phyloP scores from a whole-genome alignment of 2,888 invertebrate species.

The Leptogaster cylindrica region DNA sequence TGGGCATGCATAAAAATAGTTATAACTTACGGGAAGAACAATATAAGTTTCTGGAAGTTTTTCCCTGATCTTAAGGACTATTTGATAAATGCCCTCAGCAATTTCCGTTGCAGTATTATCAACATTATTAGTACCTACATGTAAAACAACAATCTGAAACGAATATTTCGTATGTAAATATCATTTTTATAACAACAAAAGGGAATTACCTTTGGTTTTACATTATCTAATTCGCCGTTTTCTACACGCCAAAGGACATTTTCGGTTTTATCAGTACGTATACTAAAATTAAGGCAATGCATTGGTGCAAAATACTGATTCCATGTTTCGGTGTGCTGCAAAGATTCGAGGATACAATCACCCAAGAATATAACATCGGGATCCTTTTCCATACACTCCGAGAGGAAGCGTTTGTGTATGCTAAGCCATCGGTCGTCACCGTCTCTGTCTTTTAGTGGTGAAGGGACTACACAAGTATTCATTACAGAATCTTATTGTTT shows the following conservation, averaged over 20 bases:
- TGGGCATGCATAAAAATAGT: not conserved
- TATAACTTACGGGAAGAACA: slow-evolving; percentile 76
- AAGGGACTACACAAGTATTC: slow-evolving; percentile 77
- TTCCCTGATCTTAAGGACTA: slow-evolving; percentile 74
- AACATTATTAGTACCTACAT: slow-evolving; percentile 89
- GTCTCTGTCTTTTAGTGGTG: slow-evolving; percentile 76
- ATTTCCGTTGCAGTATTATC: slow-evolving; percentile 80
- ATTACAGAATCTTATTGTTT: too few relatives aligned
- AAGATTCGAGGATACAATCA: slow-evolving; percentile 83
- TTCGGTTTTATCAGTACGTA: slow-evolving; percentile 83
- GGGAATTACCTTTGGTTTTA: slow-evolving; percentile 78
- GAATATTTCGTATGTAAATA: not conserved
- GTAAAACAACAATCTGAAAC: slow-evolving; percentile 78
- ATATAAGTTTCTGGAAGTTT: slow-evolving; percentile 82
- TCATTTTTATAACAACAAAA: not conserved
- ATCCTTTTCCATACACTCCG: slow-evolving; percentile 86
- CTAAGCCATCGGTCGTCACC: slow-evolving; percentile 85
- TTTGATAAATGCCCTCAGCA: slow-evolving; percentile 79
- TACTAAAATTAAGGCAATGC: slow-evolving; percentile 86
- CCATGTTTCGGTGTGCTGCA: slow-evolving; percentile 87
- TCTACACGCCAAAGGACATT: slow-evolving; percentile 88
- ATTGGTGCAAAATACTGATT: slow-evolving; percentile 88
- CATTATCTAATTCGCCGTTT: slow-evolving; percentile 88
- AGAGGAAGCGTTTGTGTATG: slow-evolving; percentile 79
- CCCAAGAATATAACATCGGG: slow-evolving; percentile 92